Evolutionary conservation across 2,113 vertebrate genomes (phyloP).

Genomic region (Istiophorus platypterus): DNA sequence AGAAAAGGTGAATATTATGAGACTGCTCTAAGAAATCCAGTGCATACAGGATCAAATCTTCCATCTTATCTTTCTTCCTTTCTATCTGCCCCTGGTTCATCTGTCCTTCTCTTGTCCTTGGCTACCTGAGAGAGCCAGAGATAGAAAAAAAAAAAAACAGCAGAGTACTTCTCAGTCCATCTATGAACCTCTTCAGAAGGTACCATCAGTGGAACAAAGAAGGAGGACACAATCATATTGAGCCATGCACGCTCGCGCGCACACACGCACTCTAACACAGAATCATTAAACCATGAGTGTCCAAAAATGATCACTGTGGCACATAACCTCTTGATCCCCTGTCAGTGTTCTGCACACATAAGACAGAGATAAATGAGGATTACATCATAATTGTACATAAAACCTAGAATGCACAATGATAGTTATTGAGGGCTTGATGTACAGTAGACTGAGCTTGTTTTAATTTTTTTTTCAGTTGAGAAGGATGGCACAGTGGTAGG

Average conservation of each 20-base stretch:
- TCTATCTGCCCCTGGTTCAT: slow-evolving; percentile 47
- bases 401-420: slow-evolving; percentile 7
- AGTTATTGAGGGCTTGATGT: slow-evolving; percentile 29
- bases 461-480: slow-evolving; percentile 6
- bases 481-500: background rate
- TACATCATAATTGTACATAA: slow-evolving; percentile 23
- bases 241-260: background rate
- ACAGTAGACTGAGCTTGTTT: background rate
- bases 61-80: slow-evolving; percentile 5
- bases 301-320: slow-evolving; percentile 15
- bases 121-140: slow-evolving; percentile 52
- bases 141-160: slow-evolving; percentile 33
- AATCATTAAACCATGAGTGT: slow-evolving; percentile 39
- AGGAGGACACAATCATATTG: slow-evolving; percentile 36
- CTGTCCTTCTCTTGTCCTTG: slow-evolving; percentile 70
- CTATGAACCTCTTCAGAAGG: slow-evolving; percentile 61
- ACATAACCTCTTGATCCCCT: slow-evolving; percentile 19
- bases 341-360: slow-evolving; percentile 7
- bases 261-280: background rate
- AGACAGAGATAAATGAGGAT: slow-evolving; percentile 5
- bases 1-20: background rate
- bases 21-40: slow-evolving; percentile 32
- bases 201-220: slow-evolving; percentile 50
- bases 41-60: slow-evolving; percentile 29
- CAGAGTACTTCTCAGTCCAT: slow-evolving; percentile 64